Evolutionary conservation across 2,113 vertebrate genomes (phyloP).

Genomic region (Corythoichthys intestinalis): DNA sequence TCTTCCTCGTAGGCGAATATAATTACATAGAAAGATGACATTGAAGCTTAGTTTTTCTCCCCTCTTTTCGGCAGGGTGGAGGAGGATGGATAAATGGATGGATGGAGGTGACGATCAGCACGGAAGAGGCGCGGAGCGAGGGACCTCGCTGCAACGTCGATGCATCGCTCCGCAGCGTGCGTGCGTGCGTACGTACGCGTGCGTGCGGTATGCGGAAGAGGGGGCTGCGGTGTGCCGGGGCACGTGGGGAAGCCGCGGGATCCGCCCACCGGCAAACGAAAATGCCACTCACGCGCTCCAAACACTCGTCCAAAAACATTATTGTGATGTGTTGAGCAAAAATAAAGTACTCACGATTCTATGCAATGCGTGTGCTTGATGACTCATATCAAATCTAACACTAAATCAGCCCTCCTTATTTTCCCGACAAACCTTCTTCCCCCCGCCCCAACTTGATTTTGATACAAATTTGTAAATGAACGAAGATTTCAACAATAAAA

Average conservation of each 20-base stretch:
- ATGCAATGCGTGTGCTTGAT: too few species aligned
- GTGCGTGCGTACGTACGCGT: conserved; percentile 17
- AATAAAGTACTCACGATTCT: too few species aligned
- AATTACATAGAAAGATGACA: not conserved
- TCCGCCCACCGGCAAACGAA: not conserved
- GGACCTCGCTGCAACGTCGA: conserved; percentile 40
- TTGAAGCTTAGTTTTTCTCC: not conserved
- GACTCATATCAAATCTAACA: too few species aligned
- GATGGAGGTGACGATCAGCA: conserved; percentile 21
- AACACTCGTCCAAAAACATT: too few species aligned
- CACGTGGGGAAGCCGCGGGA: not conserved
- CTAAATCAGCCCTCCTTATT: too few species aligned
- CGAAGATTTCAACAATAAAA: too few species aligned
- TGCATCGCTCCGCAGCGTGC: conserved; percentile 33
- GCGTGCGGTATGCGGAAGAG: conserved; percentile 63
- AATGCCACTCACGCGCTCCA: too few species aligned
- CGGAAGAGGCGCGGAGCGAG: conserved; percentile 2
- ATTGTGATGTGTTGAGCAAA: too few species aligned
- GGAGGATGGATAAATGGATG: conserved; percentile 33
- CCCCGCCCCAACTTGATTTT: too few species aligned
- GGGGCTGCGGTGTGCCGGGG: conserved; percentile 11
- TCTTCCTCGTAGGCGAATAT: not conserved
- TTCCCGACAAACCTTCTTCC: too few species aligned
- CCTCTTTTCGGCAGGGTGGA: not conserved
- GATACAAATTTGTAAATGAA: too few species aligned